These are phyloP conservation scores for Plestiodon gilberti DNA, from an alignment of 2,113 vertebrate genomes.

Conservation along the genomic window DNA sequence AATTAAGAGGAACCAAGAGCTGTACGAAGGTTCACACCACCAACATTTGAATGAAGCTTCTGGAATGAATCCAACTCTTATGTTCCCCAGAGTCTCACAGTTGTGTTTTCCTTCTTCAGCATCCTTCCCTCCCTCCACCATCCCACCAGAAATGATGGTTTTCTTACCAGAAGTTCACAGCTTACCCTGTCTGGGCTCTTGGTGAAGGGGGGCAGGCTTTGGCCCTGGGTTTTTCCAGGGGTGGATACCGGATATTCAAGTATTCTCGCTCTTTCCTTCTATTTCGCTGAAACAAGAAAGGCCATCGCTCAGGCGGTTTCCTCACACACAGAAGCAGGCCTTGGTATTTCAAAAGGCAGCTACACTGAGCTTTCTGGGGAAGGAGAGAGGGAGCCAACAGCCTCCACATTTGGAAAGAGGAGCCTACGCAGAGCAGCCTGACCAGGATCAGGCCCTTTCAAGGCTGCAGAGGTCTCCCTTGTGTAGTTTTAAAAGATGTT, in stretches of 20 bases:
- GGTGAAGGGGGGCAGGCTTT: conserved; percentile 74
- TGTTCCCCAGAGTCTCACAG: too few species aligned
- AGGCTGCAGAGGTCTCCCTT: too few species aligned
- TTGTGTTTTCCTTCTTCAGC: too few species aligned
- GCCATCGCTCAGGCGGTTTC: too few species aligned
- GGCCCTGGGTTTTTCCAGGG: conserved; percentile 77
- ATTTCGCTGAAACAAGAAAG: conserved; percentile 69
- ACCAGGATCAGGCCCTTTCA: too few species aligned
- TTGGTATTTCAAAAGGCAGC: too few species aligned
- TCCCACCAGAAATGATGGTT: neutral
- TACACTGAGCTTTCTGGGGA: too few species aligned
- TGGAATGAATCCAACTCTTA: too few species aligned
- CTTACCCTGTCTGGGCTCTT: conserved; percentile 76
- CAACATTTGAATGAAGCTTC: neutral
- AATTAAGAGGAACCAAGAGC: neutral
- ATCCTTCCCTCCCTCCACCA: too few species aligned
- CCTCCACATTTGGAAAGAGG: neutral
- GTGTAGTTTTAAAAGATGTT: too few species aligned
- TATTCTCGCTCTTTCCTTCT: conserved; percentile 82
- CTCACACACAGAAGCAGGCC: neutral
- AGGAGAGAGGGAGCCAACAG: neutral
- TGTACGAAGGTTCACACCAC: neutral
- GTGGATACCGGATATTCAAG: conserved; percentile 82
- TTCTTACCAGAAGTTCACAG: neutral
- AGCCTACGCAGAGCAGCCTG: too few species aligned